phyloP scores from a whole-genome alignment of 2,888 invertebrate genomes.

The Drosophila colorata region DNA sequence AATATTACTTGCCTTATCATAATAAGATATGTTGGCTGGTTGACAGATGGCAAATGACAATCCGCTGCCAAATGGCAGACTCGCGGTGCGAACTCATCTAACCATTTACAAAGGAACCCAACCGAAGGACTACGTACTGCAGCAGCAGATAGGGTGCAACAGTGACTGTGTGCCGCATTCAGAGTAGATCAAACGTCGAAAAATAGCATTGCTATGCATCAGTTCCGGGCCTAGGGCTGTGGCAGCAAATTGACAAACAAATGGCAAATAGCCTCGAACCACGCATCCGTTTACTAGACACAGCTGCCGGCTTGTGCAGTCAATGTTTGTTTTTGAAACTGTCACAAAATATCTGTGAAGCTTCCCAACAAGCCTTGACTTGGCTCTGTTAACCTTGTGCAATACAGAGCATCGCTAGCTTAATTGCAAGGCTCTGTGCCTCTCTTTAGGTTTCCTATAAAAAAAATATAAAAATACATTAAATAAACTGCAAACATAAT shows the following conservation, averaged over 20 bases:
- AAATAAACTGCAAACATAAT: neutral
- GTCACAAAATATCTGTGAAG: neutral
- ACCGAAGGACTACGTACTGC: neutral
- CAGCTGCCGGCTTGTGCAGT: neutral
- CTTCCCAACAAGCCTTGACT: neutral
- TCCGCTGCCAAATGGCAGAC: neutral
- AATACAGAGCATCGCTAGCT: too few relatives aligned
- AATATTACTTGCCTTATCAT: too few relatives aligned
- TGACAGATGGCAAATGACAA: neutral
- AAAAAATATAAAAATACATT: too few relatives aligned
- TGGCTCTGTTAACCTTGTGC: too few relatives aligned
- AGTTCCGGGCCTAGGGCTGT: neutral
- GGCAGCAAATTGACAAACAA: neutral
- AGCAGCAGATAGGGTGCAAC: neutral
- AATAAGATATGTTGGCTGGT: neutral
- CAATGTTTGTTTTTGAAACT: conserved; percentile 3
- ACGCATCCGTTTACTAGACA: conserved; percentile 2
- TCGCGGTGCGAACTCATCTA: neutral
- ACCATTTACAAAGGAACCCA: too few relatives aligned
- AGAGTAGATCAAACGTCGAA: conserved; percentile 10
- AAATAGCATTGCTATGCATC: conserved; percentile 10
- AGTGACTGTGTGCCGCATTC: conserved; percentile 6
- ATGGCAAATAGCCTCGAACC: neutral
- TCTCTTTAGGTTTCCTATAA: too few relatives aligned
- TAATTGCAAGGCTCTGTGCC: too few relatives aligned